Evolutionary conservation across 30 jellyfish, hydroid and myxozoan species (phyloP).

Genomic region (Aurelia aurita complex sp. Pacific): DNA sequence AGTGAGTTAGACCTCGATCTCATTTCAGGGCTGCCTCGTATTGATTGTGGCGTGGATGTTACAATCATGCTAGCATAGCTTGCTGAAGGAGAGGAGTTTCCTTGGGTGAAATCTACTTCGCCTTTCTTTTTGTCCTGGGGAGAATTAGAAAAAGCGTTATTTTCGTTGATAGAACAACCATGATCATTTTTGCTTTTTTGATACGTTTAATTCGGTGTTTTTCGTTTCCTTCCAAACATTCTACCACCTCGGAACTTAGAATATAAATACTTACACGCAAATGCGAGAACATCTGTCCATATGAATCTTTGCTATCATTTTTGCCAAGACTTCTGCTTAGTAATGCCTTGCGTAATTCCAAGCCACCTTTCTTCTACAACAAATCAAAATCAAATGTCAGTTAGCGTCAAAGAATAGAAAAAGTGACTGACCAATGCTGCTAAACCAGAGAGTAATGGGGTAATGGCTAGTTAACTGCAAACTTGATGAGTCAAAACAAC

Average conservation of each 20-base stretch:
- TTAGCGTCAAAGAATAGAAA: too few relatives aligned
- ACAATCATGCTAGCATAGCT: conserved; percentile 69
- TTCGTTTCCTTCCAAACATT: too few relatives aligned
- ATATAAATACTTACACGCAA: conserved; percentile 24
- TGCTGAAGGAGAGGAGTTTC: conserved; percentile 50
- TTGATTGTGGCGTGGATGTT: conserved; percentile 61
- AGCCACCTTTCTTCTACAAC: conserved; percentile 30
- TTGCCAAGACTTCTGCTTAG: conserved; percentile 25
- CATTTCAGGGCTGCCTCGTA: conserved; percentile 78
- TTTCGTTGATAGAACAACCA: too few relatives aligned
- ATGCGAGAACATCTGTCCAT: conserved; percentile 17
- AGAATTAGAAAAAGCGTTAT: too few relatives aligned
- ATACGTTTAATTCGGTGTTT: too few relatives aligned
- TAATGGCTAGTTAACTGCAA: too few relatives aligned
- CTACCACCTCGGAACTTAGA: too few relatives aligned
- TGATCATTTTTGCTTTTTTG: too few relatives aligned
- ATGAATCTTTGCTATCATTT: conserved; percentile 24
- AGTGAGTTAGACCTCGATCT: conserved; percentile 72
- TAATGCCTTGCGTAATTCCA: conserved; percentile 42
- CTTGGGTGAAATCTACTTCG: conserved; percentile 16
- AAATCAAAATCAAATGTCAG: not conserved
- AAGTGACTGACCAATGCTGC: too few relatives aligned
- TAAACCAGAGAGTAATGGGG: too few relatives aligned
- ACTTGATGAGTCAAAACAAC: too few relatives aligned
- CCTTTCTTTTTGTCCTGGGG: conserved; percentile 39